These are phyloP conservation scores for Muscicapa adusta DNA, from an alignment of 2,113 vertebrate genomes.

Conservation along the genomic window DNA sequence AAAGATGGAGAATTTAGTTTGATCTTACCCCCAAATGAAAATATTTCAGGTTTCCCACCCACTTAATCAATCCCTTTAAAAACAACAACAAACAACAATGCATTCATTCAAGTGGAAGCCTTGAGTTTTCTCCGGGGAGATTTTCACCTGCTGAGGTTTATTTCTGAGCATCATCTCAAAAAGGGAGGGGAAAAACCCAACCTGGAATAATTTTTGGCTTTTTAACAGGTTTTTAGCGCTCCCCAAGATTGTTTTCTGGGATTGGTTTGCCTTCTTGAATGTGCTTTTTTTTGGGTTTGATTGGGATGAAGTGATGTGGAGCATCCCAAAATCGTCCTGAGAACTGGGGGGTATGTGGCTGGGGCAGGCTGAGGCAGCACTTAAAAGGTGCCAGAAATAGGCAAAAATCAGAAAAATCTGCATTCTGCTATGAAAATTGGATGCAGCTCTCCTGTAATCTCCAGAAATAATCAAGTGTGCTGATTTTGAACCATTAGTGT, in stretches of 20 bases:
- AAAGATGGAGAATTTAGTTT: not conserved
- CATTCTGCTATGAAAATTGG: rapidly evolving
- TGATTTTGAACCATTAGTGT: not conserved
- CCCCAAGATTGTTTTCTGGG: not conserved
- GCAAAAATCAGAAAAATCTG: not conserved
- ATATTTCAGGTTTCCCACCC: not conserved
- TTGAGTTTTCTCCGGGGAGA: not conserved
- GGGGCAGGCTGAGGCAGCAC: not conserved
- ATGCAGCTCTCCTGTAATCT: not conserved
- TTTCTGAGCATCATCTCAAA: not conserved
- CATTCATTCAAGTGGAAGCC: not conserved
- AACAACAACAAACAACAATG: not conserved
- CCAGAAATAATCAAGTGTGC: not conserved
- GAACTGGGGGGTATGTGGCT: rapidly evolving
- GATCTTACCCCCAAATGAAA: not conserved
- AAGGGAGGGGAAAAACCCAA: rapidly evolving
- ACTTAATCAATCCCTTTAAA: not conserved
- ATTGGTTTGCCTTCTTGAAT: not conserved
- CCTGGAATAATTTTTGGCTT: not conserved
- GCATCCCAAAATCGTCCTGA: not conserved
- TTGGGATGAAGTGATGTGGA: not conserved
- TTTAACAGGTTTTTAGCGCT: rapidly evolving
- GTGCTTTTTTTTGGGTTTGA: not conserved
- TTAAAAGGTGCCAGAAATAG: not conserved
- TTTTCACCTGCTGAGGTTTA: not conserved